Evolutionary conservation across 2,888 invertebrate genomes (phyloP).

Genomic region (Thecophora atra): DNA sequence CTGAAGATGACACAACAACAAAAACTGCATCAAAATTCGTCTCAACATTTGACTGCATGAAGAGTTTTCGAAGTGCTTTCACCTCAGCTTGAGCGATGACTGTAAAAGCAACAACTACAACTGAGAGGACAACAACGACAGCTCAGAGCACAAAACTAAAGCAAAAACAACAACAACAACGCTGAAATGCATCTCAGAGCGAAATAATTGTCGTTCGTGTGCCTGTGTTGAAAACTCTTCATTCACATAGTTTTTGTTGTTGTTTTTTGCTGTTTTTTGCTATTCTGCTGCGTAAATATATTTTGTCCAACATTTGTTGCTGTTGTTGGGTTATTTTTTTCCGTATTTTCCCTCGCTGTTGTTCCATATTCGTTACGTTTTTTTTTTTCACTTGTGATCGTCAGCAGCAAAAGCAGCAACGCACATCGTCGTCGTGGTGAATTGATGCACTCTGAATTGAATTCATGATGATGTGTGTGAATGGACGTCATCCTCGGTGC

Average conservation of each 20-base stretch:
- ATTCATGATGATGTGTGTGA: slow-evolving; percentile 34
- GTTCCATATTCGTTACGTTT: slow-evolving; percentile 31
- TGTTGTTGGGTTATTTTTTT: not conserved
- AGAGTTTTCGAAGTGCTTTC: not conserved
- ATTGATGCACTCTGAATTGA: slow-evolving; percentile 33
- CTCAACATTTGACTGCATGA: slow-evolving; percentile 19
- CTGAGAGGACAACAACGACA: not conserved
- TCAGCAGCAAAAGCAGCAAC: slow-evolving; percentile 15
- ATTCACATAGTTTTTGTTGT: not conserved
- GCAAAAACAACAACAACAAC: not conserved
- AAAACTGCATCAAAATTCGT: slow-evolving; percentile 25
- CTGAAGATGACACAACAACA: slow-evolving; percentile 4
- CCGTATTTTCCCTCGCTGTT: not conserved
- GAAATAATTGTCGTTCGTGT: not conserved
- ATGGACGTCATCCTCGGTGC: not conserved
- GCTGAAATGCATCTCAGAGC: not conserved
- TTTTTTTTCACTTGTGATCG: not conserved
- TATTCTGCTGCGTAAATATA: not conserved
- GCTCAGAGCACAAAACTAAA: not conserved
- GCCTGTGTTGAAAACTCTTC: not conserved
- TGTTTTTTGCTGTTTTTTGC: slow-evolving; percentile 8
- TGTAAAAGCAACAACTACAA: slow-evolving; percentile 15
- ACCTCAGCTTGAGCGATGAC: not conserved
- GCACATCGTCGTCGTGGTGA: not conserved
- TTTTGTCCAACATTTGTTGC: slow-evolving; percentile 31